Evolutionary conservation across 2,113 vertebrate species (phyloP), one percentile per base, ranked within the genome.

Genomic region (Glareola pratincola): DNA sequence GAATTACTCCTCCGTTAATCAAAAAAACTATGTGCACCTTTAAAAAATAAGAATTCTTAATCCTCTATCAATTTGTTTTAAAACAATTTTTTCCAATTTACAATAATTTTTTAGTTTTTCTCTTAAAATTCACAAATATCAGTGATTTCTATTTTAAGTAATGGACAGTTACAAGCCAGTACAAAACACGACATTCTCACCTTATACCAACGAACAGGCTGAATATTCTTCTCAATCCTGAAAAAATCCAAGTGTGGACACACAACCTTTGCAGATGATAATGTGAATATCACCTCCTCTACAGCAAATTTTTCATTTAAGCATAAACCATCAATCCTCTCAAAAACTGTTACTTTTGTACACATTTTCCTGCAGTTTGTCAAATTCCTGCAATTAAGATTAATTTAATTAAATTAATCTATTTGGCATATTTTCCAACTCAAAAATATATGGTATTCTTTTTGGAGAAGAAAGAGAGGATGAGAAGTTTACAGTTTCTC

Each of bases 181-280:
- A 91, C 3, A 84, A 67, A 88, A 8, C 7, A 27, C 20, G 18
- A 30, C 3, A 6, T 73, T 75, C 87, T 94, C 96, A 99, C 99
- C 98, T 98, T 99, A 97, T 98, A 98, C 99, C 99, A 99, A 57
- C 6, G 92, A 92, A 99, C 85, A 64, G 95, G 97, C 1, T 97
- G 93, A 26, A 96, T 32, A 67, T 97, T 67, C 34, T 98, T 89
- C 62, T 97, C 97, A 21, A 75, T 50, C 48, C 96, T 96, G 62
- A 98, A 98, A n/a, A 90, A 85, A 16, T 30, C 79, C 90, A 98
- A 41, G 45, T 98, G 90, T n/a, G 99, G 99, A 85, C 99, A 99
- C 16, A 96, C 85, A 7, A 99, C 82, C 0, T 3, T 74, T 73
- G 97, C 98, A 23, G 87, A 68, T 67, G 51, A 22, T 18, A 51